Percentiles rank a stretch among this genome's conserved stretches.
Evolutionary conservation across 1,140 invertebrate species (phyloP).

Genomic region (Meteorus sp.): DNA sequence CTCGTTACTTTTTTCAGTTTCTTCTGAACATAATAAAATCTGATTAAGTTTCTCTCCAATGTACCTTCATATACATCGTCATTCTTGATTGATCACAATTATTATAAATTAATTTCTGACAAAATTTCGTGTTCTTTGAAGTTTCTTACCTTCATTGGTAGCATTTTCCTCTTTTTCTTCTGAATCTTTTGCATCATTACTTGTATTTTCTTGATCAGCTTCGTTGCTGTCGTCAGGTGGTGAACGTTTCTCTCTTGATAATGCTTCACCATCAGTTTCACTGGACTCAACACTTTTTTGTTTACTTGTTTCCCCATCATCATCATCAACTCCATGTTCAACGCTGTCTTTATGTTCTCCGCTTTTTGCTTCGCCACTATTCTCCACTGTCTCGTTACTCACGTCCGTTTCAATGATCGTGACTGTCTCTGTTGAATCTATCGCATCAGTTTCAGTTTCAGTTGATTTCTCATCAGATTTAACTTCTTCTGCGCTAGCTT

Average conservation of each 20-base stretch:
- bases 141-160: no score
- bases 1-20: slow-evolving; percentile 23
- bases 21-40: no score
- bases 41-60: no score
- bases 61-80: no score
- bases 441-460: slow-evolving; percentile 13
- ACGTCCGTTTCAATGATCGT: slow-evolving; percentile 5
- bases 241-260: neutral
- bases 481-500: slow-evolving; percentile 17
- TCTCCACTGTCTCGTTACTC: slow-evolving; percentile 13
- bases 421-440: neutral
- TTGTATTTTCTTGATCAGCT: neutral
- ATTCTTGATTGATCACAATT: no score
- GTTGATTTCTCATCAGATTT: neutral
- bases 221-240: neutral
- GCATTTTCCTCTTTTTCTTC: no score
- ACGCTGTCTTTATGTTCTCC: neutral
- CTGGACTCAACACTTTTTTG: neutral
- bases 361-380: slow-evolving; percentile 5
- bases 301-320: slow-evolving; percentile 11
- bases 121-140: no score
- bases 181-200: neutral
- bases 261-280: neutral
- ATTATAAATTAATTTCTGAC: no score
- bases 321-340: slow-evolving; percentile 15